A percentile compares a stretch with the other conserved stretches of the same genome.
Conservation (phyloP, 2,113 vertebrate species). For the Xyliphius kryptos region DNA sequence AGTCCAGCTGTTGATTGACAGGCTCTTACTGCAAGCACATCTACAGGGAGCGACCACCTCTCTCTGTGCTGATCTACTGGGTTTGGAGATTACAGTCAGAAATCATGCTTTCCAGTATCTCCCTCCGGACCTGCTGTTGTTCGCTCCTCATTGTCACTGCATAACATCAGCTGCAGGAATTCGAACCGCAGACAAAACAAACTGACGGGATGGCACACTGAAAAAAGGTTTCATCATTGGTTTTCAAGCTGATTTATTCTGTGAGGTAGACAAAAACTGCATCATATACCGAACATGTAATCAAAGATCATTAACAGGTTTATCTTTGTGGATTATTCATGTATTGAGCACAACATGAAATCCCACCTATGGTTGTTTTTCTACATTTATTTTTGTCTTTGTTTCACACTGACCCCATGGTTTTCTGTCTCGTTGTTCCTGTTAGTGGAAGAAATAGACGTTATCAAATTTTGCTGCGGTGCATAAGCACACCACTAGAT, state of each 20-base stretch:
- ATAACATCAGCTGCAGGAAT: constrained; percentile 45
- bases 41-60: constrained; percentile 39
- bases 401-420: too few relatives aligned
- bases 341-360: too few relatives aligned
- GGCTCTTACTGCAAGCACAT: constrained; percentile 41
- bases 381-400: too few relatives aligned
- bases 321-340: too few relatives aligned
- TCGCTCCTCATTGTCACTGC: constrained; percentile 49
- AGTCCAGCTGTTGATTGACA: constrained; percentile 28
- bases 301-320: too few relatives aligned
- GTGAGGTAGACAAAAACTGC: not conserved
- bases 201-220: constrained; percentile 47
- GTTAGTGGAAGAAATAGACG: constrained; percentile 37
- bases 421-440: constrained; percentile 40
- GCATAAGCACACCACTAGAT: not conserved
- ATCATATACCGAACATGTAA: too few relatives aligned
- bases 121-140: constrained; percentile 53
- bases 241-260: constrained; percentile 18
- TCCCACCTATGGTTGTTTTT: too few relatives aligned
- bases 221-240: constrained; percentile 45
- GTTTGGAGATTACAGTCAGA: constrained; percentile 38
- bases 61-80: constrained; percentile 50
- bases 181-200: constrained; percentile 28
- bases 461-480: constrained; percentile 36
- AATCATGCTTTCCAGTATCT: constrained; percentile 49